A percentile compares a stretch with the other conserved stretches of the same genome.
phyloP scores from a whole-genome alignment of 2,888 invertebrate genomes.

The Eupsilia transversa region DNA sequence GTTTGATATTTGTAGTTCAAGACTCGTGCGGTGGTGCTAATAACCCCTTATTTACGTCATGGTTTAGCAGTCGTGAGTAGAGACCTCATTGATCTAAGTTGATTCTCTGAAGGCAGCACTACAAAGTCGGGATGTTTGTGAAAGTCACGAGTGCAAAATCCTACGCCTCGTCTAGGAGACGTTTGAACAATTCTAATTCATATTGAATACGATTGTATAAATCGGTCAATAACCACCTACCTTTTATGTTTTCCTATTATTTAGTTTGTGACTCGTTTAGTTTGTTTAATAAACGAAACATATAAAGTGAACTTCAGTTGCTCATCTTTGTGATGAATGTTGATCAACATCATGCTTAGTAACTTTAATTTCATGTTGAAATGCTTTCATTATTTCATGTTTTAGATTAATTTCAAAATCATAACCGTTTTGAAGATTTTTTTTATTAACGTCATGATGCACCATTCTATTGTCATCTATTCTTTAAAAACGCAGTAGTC shows the following conservation, averaged over 20 bases:
- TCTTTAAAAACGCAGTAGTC: not conserved
- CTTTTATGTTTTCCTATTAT: constrained; percentile 75
- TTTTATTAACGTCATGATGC: not conserved
- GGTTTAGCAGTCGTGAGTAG: constrained; percentile 1
- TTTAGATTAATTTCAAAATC: not conserved
- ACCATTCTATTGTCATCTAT: not conserved
- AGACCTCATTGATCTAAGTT: constrained; percentile 44
- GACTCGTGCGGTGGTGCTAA: constrained; percentile 8
- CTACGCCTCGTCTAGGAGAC: constrained; percentile 67
- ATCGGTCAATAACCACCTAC: constrained; percentile 70
- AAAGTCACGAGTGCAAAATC: constrained; percentile 77
- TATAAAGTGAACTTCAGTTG: constrained; percentile 12
- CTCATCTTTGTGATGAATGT: constrained; percentile 28
- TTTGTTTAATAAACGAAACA: constrained; percentile 36
- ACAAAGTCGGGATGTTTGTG: constrained; percentile 69
- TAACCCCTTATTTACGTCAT: constrained; percentile 31
- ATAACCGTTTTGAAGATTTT: not conserved
- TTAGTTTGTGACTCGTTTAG: constrained; percentile 35
- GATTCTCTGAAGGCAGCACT: constrained; percentile 44
- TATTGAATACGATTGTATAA: constrained; percentile 68
- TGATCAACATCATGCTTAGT: not conserved
- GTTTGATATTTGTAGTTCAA: constrained; percentile 17
- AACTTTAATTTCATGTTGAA: not conserved
- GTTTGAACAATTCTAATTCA: constrained; percentile 69
- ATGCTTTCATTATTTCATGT: not conserved